Evolutionary conservation across 1,140 invertebrate genomes (phyloP).

Genomic region (Drosophila pallidifrons): DNA sequence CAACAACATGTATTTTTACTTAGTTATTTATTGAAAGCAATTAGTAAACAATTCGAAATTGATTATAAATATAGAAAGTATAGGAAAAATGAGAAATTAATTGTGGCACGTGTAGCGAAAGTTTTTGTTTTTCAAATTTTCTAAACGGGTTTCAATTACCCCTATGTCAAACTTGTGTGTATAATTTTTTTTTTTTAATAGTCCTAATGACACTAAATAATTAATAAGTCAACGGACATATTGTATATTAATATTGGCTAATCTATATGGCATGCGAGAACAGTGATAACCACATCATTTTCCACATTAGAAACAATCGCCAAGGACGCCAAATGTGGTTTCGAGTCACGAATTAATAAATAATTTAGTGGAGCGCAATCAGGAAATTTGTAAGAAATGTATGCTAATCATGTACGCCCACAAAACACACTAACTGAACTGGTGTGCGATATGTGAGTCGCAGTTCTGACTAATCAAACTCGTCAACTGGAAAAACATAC

Average conservation of each 20-base stretch:
- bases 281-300: neutral
- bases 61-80: constrained; percentile 4
- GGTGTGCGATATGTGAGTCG: neutral
- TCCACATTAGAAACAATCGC: constrained; percentile 1
- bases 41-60: constrained; percentile 25
- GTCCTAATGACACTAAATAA: neutral
- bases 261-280: constrained; percentile 5
- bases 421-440: neutral
- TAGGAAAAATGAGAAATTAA: neutral
- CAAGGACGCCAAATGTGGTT: neutral
- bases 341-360: constrained; percentile 46
- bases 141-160: constrained; percentile 1
- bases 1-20: constrained; percentile 10
- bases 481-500: constrained; percentile 37
- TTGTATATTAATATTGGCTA: neutral
- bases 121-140: constrained; percentile 5
- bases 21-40: constrained; percentile 17
- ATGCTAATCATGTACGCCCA: constrained; percentile 33
- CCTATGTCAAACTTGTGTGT: neutral
- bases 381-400: constrained; percentile 44
- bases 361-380: constrained; percentile 38
- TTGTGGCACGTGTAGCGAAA: constrained; percentile 1
- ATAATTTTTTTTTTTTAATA: neutral
- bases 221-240: neutral
- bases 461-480: constrained; percentile 46